phyloP scores from a whole-genome alignment of 2,888 invertebrate species.

The Lysandra bellargus region DNA sequence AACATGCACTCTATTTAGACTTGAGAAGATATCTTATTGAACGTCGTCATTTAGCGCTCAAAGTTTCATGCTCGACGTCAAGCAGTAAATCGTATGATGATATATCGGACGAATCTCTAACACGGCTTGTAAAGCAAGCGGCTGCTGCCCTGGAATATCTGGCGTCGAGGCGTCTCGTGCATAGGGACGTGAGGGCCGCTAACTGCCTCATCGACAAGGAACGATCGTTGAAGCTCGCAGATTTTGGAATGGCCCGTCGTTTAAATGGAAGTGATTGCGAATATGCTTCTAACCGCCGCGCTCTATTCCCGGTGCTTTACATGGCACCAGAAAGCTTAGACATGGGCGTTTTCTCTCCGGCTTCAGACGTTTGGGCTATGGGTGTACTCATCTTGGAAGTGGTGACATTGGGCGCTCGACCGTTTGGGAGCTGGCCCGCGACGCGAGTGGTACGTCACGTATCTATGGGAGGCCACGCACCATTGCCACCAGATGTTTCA shows the following conservation, averaged over 20 bases:
- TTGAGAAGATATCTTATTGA: conserved; percentile 87
- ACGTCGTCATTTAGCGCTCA: conserved; percentile 86
- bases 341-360: conserved; percentile 88
- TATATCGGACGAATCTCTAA: conserved; percentile 54
- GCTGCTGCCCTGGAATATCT: conserved; percentile 89
- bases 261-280: conserved; percentile 86
- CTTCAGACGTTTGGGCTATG: conserved; percentile 93
- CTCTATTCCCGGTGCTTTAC: conserved; percentile 92
- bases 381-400: conserved; percentile 92
- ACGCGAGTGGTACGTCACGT: conserved; percentile 82
- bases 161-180: conserved; percentile 88
- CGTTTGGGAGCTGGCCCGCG: conserved; percentile 87
- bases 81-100: conserved; percentile 79
- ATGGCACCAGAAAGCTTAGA: conserved; percentile 94
- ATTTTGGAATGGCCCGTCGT: conserved; percentile 86
- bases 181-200: conserved; percentile 90
- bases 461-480: conserved; percentile 83
- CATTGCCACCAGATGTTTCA: conserved; percentile 82
- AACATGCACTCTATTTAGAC: conserved; percentile 94
- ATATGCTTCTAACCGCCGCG: conserved; percentile 90
- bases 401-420: conserved; percentile 93
- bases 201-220: conserved; percentile 89
- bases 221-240: conserved; percentile 87
- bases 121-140: conserved; percentile 59
- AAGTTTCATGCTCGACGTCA: conserved; percentile 76